These are phyloP conservation scores for Columbina picui DNA, from an alignment of 2,113 vertebrate genomes.

Conservation along the genomic window DNA sequence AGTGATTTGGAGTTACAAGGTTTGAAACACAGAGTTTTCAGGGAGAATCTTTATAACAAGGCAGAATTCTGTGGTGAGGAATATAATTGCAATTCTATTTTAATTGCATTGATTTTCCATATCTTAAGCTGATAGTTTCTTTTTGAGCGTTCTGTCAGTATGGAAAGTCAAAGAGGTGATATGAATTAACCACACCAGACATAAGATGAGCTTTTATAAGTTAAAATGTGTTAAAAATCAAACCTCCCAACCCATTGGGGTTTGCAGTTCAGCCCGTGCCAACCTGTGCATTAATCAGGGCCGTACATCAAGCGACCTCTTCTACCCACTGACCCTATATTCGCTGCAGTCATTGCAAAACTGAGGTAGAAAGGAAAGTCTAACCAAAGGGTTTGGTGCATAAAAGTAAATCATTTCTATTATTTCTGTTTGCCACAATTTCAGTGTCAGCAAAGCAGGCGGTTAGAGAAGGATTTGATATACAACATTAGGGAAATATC, in stretches of 20 bases:
- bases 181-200: background rate
- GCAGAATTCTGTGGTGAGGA: background rate
- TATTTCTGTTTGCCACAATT: background rate
- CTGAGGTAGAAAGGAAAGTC: background rate
- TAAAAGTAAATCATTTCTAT: background rate
- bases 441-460: background rate
- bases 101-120: background rate
- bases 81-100: background rate
- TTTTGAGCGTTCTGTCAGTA: background rate
- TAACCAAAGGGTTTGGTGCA: background rate
- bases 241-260: background rate
- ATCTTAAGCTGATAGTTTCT: background rate
- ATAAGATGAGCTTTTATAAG: background rate
- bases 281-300: background rate
- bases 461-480: background rate
- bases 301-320: background rate
- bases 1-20: background rate
- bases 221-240: background rate
- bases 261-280: background rate
- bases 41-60: background rate
- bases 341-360: background rate
- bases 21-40: background rate
- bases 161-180: background rate
- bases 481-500: background rate
- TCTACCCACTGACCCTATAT: background rate